phyloP scores from a whole-genome alignment of 2,797 vertebrate genomes.

The Clarias platycephalus region DNA sequence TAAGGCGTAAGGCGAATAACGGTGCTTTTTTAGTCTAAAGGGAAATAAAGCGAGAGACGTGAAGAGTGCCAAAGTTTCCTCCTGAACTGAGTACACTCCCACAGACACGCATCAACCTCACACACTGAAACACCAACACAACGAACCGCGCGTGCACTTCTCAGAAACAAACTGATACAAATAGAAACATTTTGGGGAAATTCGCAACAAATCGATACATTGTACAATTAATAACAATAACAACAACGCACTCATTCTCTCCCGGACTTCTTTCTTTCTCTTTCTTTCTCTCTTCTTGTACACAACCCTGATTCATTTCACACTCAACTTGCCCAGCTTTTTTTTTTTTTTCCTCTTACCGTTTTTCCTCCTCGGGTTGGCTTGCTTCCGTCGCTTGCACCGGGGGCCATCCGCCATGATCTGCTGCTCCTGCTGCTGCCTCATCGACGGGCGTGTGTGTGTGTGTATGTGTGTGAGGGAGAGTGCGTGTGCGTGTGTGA shows the following conservation, averaged over 20 bases:
- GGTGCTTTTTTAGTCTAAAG: constrained; percentile 36
- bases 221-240: background rate
- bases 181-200: background rate
- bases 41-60: constrained; percentile 51
- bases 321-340: constrained; percentile 6
- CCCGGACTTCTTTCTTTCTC: background rate
- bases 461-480: constrained; percentile 46
- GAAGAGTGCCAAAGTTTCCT: constrained; percentile 53
- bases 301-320: background rate
- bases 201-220: background rate
- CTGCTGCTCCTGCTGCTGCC: constrained; percentile 97
- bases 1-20: constrained; percentile 15
- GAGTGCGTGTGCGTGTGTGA: background rate
- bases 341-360: constrained; percentile 74
- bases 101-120: background rate
- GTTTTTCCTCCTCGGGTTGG: constrained; percentile 98
- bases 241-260: background rate
- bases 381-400: constrained; percentile 97
- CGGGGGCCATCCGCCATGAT: constrained; percentile 91
- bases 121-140: background rate
- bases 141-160: constrained; percentile 1
- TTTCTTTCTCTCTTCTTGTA: no score
- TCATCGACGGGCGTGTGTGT: constrained; percentile 91
- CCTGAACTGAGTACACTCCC: constrained; percentile 6
- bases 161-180: background rate